phyloP scores from a whole-genome alignment of 2,113 vertebrate genomes.

The Albula glossodonta region DNA sequence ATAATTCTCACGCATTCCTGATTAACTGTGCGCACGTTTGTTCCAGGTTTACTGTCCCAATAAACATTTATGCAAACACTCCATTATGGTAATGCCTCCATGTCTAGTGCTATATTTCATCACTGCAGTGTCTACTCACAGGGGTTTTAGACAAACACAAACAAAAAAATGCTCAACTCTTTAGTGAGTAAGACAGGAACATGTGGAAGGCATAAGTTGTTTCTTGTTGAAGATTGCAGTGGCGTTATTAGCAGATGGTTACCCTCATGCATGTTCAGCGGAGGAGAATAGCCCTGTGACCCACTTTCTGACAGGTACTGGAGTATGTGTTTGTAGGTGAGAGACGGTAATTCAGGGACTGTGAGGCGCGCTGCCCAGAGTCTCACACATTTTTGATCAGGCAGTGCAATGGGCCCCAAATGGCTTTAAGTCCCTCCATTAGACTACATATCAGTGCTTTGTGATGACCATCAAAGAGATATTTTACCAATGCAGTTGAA shows the following conservation, averaged over 20 bases:
- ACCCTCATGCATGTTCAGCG: not conserved
- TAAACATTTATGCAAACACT: no score
- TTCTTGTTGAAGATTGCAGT: not conserved
- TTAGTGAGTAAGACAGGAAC: not conserved
- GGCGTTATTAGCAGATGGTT: not conserved
- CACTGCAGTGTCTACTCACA: no score
- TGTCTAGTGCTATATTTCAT: no score
- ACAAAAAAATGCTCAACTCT: not conserved
- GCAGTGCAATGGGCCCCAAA: not conserved
- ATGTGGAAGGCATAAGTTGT: not conserved
- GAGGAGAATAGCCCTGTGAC: not conserved
- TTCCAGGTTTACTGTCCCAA: no score
- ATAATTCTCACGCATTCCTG: no score
- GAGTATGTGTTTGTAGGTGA: conserved; percentile 13
- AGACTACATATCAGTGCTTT: no score
- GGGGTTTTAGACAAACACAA: no score
- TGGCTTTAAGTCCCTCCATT: not conserved
- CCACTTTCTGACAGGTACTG: not conserved
- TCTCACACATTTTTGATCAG: not conserved
- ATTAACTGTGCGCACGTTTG: no score
- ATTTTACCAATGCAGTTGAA: no score
- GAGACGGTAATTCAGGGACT: conserved; percentile 11
- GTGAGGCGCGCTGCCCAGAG: not conserved
- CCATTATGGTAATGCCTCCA: no score
- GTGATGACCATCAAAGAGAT: no score